These are phyloP conservation scores for Caenorhabditis uteleia DNA, from an alignment of 2,888 invertebrate genomes.

Conservation along the genomic window DNA sequence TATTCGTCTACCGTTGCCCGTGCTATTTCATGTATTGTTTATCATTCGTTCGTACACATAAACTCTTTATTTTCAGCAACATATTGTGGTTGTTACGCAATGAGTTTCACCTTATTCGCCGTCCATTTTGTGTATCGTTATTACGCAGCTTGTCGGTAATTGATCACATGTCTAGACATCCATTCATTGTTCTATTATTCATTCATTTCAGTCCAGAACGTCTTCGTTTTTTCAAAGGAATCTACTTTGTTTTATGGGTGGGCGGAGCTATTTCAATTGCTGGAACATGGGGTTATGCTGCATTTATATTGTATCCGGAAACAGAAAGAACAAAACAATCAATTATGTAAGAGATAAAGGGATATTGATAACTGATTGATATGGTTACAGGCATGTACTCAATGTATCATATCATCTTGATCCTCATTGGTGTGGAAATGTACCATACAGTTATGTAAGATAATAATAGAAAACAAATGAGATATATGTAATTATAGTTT, in stretches of 20 bases:
- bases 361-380: too few species aligned
- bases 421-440: conserved; percentile 7
- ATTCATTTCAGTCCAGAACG: conserved; percentile 6
- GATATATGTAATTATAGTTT: too few species aligned
- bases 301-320: conserved; percentile 11
- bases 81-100: conserved; percentile 29
- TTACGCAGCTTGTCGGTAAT: background rate
- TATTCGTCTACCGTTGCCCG: conserved; percentile 10
- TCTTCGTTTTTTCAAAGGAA: conserved; percentile 4
- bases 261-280: conserved; percentile 7
- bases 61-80: conserved; percentile 8
- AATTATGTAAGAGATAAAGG: too few species aligned
- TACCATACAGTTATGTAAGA: conserved; percentile 20
- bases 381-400: too few species aligned
- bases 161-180: background rate
- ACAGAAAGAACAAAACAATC: conserved; percentile 10
- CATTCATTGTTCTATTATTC: too few species aligned
- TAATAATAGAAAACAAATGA: conserved; percentile 5
- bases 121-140: conserved; percentile 23
- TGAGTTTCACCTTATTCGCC: conserved; percentile 26
- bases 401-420: conserved; percentile 11
- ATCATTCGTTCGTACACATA: too few species aligned
- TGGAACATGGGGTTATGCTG: conserved; percentile 7
- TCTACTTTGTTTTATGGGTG: conserved; percentile 12
- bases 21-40: conserved; percentile 13